These are phyloP conservation scores for Ictidomys tridecemlineatus DNA, from an alignment of 2,113 vertebrate genomes.

Conservation along the genomic window DNA sequence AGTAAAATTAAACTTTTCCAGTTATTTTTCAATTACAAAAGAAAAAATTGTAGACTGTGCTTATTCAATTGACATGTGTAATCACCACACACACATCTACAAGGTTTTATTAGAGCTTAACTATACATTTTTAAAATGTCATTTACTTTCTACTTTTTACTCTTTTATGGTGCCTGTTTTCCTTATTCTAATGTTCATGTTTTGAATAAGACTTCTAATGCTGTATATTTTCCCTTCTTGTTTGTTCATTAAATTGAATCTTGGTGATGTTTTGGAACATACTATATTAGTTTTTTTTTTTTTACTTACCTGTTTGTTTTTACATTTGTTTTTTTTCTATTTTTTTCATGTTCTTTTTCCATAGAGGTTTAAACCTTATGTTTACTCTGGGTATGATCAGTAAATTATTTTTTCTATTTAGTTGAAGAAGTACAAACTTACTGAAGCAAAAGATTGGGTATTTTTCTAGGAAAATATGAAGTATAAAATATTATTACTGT, in stretches of 20 bases:
- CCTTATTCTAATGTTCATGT: background rate
- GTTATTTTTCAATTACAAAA: background rate
- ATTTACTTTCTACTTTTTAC: background rate
- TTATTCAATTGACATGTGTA: no score
- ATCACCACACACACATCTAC: background rate
- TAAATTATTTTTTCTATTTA: background rate
- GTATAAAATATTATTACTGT: background rate
- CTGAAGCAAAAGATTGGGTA: background rate
- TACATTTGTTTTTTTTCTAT: background rate
- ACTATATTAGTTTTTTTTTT: no score
- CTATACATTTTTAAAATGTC: slow-evolving; percentile 16
- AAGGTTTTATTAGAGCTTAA: background rate
- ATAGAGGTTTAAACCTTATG: background rate
- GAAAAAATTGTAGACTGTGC: no score
- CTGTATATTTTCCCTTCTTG: background rate
- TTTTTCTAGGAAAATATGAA: slow-evolving; percentile 7
- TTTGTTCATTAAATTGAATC: background rate
- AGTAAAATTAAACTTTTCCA: background rate
- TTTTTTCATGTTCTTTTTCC: background rate
- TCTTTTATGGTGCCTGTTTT: background rate
- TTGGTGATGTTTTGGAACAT: background rate
- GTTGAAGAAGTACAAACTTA: background rate
- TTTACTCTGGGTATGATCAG: background rate
- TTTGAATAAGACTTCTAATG: background rate
- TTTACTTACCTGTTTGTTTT: background rate